Percentiles rank a stretch among this genome's conserved stretches.
Conservation (phyloP, 2,797 vertebrate species). For the Macroramphosus scolopax region DNA sequence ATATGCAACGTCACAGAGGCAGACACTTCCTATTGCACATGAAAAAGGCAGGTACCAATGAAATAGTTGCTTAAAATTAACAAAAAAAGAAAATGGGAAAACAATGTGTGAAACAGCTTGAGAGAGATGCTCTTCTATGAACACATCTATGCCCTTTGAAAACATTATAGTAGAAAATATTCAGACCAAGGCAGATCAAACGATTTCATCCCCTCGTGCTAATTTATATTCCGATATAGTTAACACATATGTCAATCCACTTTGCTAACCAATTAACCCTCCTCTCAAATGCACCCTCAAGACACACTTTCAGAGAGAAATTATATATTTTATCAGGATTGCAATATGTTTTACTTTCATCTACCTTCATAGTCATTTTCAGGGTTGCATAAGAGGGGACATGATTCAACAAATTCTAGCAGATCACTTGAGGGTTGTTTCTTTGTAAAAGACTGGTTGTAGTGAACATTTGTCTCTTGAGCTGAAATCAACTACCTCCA, state of each 20-base stretch:
- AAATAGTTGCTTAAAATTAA: conserved; percentile 53
- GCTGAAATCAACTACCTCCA: conserved; percentile 3
- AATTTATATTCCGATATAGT: conserved; percentile 30
- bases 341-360: conserved; percentile 38
- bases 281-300: conserved; percentile 14
- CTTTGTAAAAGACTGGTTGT: conserved; percentile 11
- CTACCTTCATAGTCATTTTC: conserved; percentile 12
- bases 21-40: conserved; percentile 77
- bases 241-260: conserved; percentile 28
- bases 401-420: conserved; percentile 10
- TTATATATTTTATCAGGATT: conserved; percentile 25
- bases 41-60: conserved; percentile 70
- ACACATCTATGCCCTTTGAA: conserved; percentile 50
- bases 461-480: conserved; percentile 18
- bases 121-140: conserved; percentile 30
- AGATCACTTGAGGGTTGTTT: conserved; percentile 23
- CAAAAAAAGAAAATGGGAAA: conserved; percentile 37
- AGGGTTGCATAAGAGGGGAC: conserved; percentile 23
- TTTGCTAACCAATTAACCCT: conserved; percentile 29
- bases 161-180: conserved; percentile 45
- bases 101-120: conserved; percentile 23
- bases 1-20: conserved; percentile 67
- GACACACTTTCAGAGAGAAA: conserved; percentile 20
- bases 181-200: conserved; percentile 45
- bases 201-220: conserved; percentile 5